Conservation (phyloP, 2,113 vertebrate genomes). For the Elephas maximus region DNA sequence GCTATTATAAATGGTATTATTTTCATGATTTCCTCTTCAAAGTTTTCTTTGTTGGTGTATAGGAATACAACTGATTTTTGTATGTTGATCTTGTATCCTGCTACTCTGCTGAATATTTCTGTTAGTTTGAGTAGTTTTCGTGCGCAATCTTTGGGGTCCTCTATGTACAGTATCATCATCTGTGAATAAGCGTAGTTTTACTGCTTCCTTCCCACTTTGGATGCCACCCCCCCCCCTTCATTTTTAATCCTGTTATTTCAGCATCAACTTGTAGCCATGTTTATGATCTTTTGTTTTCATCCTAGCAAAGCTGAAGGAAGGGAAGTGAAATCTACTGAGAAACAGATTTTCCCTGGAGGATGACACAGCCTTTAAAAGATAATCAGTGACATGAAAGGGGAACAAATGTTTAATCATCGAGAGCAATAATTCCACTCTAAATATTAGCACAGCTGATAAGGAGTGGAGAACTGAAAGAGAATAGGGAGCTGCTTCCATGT, state of each 20-base stretch:
- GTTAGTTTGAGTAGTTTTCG: no score
- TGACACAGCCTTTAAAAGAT: conserved; percentile 84
- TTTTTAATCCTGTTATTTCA: neutral
- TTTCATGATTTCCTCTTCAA: no score
- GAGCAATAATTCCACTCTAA: conserved; percentile 86
- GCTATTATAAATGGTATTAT: no score
- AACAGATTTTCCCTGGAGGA: conserved; percentile 80
- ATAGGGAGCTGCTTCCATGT: conserved; percentile 14
- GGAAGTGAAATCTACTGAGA: conserved; percentile 68
- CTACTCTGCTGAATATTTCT: no score
- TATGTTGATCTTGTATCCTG: no score
- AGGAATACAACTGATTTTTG: no score
- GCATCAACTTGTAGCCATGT: neutral
- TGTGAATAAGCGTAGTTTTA: no score
- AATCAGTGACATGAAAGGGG: conserved; percentile 74
- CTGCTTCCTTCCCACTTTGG: no score
- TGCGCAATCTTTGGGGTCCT: no score
- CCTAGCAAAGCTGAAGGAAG: neutral
- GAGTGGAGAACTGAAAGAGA: conserved; percentile 73
- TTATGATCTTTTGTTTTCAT: conserved; percentile 21
- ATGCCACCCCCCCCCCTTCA: neutral
- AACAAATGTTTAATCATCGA: conserved; percentile 77
- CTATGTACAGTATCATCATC: no score
- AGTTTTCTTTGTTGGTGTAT: no score
- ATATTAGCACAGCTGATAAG: conserved; percentile 84